Evolutionary conservation across 2,888 invertebrate genomes (phyloP).

Genomic region (Cosmorhoe ocellata): DNA sequence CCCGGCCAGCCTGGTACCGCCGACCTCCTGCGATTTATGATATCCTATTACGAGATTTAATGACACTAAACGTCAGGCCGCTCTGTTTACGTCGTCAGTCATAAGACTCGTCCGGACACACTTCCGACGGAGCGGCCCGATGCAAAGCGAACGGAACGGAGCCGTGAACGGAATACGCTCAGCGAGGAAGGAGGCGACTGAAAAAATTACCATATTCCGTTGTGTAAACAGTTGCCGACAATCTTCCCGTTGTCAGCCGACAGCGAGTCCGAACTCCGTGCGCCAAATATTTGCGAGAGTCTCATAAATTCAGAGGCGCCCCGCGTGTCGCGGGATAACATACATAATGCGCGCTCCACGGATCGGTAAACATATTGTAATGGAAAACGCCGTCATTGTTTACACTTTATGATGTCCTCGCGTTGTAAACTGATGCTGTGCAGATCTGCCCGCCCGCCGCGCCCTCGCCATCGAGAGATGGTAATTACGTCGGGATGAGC

Average conservation of each 20-base stretch:
- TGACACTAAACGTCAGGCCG: conserved; percentile 75
- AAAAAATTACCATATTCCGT: conserved; percentile 76
- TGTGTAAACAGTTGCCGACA: conserved; percentile 75
- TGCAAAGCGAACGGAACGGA: conserved; percentile 49
- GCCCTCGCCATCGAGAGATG: conserved; percentile 32
- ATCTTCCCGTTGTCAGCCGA: conserved; percentile 78
- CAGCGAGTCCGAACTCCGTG: conserved; percentile 70
- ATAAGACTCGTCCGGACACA: conserved; percentile 48
- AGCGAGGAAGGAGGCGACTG: conserved; percentile 52
- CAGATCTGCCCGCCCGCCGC: conserved; percentile 50
- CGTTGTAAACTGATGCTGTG: conserved; percentile 69
- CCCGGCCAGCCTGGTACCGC: conserved; percentile 65
- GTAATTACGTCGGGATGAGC: conserved; percentile 35
- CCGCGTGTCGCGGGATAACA: conserved; percentile 78
- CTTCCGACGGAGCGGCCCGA: conserved; percentile 50
- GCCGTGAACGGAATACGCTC: conserved; percentile 62
- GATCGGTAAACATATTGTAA: conserved; percentile 83
- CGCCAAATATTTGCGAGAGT: conserved; percentile 80
- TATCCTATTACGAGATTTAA: conserved; percentile 82
- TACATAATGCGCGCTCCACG: conserved; percentile 79
- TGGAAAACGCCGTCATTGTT: conserved; percentile 82
- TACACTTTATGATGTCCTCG: conserved; percentile 80
- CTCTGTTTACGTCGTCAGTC: conserved; percentile 63
- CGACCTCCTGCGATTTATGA: conserved; percentile 80
- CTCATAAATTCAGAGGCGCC: conserved; percentile 77